A percentile compares a stretch with the other conserved stretches of the same genome.
These are phyloP conservation scores for Meleagris gallopavo DNA, from an alignment of 2,113 vertebrate species.

Conservation along the genomic window DNA sequence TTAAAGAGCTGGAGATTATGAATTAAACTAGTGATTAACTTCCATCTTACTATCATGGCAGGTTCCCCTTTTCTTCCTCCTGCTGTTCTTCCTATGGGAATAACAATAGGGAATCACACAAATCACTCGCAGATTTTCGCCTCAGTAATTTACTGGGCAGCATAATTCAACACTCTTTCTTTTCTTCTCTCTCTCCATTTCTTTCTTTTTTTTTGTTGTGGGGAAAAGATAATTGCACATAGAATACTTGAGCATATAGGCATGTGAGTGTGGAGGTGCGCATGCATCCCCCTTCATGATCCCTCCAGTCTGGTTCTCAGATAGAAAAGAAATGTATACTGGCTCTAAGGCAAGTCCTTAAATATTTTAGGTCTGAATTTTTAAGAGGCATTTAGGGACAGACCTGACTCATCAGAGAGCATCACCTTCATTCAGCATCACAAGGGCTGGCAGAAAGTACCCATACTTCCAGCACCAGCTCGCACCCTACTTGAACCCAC, in stretches of 20 bases:
- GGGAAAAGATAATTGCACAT: background rate
- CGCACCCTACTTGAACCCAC: background rate
- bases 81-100: background rate
- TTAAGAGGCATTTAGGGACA: background rate
- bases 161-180: background rate
- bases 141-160: background rate
- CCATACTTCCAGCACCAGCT: background rate
- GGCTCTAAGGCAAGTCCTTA: background rate
- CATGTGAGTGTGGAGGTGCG: background rate
- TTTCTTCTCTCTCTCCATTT: background rate
- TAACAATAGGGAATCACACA: background rate
- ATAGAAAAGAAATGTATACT: background rate
- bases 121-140: background rate
- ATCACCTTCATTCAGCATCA: background rate
- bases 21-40: slow-evolving; percentile 68
- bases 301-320: background rate
- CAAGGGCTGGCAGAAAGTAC: background rate
- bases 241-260: background rate
- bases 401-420: background rate
- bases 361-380: background rate
- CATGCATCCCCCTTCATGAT: background rate
- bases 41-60: background rate
- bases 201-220: background rate
- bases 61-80: background rate
- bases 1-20: slow-evolving; percentile 48